Base-by-base conservation (phyloP, 2,888 invertebrate genomes). In the Pollenia labialis region DNA sequence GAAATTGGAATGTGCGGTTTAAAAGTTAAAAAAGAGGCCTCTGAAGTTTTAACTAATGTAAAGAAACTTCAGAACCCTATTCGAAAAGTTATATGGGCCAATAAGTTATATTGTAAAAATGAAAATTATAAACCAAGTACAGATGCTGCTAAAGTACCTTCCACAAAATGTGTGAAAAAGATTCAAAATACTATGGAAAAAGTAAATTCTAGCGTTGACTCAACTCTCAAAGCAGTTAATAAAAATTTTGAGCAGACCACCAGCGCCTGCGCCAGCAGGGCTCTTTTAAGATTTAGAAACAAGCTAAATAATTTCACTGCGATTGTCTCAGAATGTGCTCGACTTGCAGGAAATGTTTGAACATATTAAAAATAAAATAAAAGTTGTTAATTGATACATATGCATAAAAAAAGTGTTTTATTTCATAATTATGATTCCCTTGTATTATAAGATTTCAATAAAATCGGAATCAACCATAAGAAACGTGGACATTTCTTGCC, bases 1-100 rank as follows among this genome's bases (percentile, higher is more conserved):
- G 56, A 75, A n/a, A 71, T 85, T 56, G 14, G 56, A 56, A 14
- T 71, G 23, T 85, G 85, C 7, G 71, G 76, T 0, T 58, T n/a
- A 8, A 44, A n/a, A 14, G 44, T 44, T n/a, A 32, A 48, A 60
- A 46, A n/a, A 0, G 64, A 56, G 12, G 50, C 56, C 4, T 16
- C 54, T 18, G 8, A 23, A 14, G 23, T 66, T 23, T 42, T 85
- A 4, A 11, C 44, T 9, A n/a, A 71, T 6, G 40, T 69, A 18
- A 23, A 48, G 1, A 42, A 46, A 0, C 48, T 85, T 14, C 7
- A 56, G 32, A 44, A 8, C 0, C 12, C 50, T 3, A n/a, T 11
- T 10, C 14, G 11, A 12, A 66, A 64, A 46, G 64, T 76, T 50
- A 2, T 32, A 14, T 14, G 46, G 3, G 46, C 16, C 56, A 85